phyloP scores from a whole-genome alignment of 2,888 invertebrate species.

The Hermaeophaga mercurialis region DNA sequence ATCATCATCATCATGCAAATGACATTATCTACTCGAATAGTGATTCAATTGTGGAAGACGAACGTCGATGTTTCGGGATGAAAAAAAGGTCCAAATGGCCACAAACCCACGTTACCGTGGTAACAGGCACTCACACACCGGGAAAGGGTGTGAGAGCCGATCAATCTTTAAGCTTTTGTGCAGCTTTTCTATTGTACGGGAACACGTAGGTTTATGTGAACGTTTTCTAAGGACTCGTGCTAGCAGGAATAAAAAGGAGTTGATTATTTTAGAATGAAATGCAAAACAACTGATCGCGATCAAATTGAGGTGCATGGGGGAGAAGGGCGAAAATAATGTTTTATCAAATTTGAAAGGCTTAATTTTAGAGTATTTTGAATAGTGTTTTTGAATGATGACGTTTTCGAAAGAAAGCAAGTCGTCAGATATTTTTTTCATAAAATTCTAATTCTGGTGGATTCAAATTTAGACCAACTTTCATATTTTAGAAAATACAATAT shows the following conservation, averaged over 20 bases:
- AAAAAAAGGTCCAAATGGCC: constrained; percentile 56
- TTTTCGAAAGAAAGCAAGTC: too few relatives aligned
- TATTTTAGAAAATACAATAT: too few relatives aligned
- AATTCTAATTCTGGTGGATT: too few relatives aligned
- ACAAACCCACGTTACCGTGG: constrained; percentile 54
- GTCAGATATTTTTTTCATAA: too few relatives aligned
- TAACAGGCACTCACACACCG: constrained; percentile 47
- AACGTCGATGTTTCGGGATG: constrained; percentile 48
- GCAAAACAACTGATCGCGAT: constrained; percentile 8
- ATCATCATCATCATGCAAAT: constrained; percentile 58
- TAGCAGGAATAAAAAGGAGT: constrained; percentile 5
- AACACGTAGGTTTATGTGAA: constrained; percentile 49
- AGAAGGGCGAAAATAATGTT: too few relatives aligned
- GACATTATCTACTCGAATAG: constrained; percentile 57
- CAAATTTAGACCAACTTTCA: too few relatives aligned
- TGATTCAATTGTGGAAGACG: constrained; percentile 58
- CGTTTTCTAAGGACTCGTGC: constrained; percentile 8
- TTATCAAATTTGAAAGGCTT: too few relatives aligned
- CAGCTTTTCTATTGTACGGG: constrained; percentile 50
- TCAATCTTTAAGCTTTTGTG: constrained; percentile 56
- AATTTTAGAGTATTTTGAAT: too few relatives aligned
- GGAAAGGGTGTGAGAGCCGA: constrained; percentile 55
- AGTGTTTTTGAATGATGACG: too few relatives aligned
- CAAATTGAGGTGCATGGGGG: too few relatives aligned
- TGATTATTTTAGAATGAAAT: constrained; percentile 12